Evolutionary conservation across 2,888 invertebrate species (phyloP), one percentile per base, ranked within the genome.

Genomic region (Ypsolopha sequella): DNA sequence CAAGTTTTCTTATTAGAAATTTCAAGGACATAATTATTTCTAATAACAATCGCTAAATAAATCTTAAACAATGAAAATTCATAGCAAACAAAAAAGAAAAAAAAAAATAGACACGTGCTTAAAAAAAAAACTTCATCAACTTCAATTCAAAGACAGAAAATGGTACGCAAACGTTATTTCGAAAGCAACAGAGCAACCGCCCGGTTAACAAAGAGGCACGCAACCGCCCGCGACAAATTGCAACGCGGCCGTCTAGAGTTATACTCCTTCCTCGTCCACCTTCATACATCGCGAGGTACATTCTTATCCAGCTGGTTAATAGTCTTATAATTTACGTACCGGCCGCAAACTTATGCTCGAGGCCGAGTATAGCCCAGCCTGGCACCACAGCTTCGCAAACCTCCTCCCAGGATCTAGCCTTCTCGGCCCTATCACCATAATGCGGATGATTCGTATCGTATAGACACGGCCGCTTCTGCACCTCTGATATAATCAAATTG

Each of bases 361-460:
- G 68, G 56, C 70, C 72, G 65, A 86, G 74, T 65, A 70, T 63
- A 60, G 59, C 58, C 84, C 84, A 86, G 56, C 74, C 75, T 41
- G 86, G 85, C 65, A 86, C 82, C 56, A 86, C 82, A 60, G 62
- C 70, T 66, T 73, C 69, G 72, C 74, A 85, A 50, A 86, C 80
- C 63, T 86, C 86, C 63, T 82, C 81, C 87, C 87, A 87, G 61
- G 76, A 76, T 56, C 77, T 66, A 58, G 73, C 70, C 77, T 87
- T 87, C 69, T 78, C 82, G 38, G 76, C 70, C 58, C 84, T 68
- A 56, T 87, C 87, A 6, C 85, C 79, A 59, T 86, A 82, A 58
- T 72, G 76, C 36, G 70, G 62, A 58, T 85, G 76, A 55, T 82
- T 84, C 35, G 80, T 76, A 55, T 86, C 86, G 60, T 74, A 86